These are phyloP conservation scores for Lepidonotus clava DNA, from an alignment of 2,888 invertebrate species.

Conservation along the genomic window DNA sequence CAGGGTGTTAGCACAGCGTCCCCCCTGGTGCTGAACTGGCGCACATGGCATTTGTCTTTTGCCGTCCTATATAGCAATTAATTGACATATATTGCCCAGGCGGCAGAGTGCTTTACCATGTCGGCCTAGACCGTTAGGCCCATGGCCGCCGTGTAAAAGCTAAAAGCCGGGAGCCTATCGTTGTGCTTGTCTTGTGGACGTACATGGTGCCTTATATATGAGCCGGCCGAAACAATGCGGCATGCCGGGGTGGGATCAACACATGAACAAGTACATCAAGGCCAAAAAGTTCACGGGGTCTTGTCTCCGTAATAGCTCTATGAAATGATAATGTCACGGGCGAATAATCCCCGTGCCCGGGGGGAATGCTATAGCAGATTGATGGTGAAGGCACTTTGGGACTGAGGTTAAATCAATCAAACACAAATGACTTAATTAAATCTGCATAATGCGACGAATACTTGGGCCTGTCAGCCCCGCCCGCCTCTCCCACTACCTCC, in stretches of 20 bases:
- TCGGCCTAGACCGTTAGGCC: slow-evolving; percentile 3
- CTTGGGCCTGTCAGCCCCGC: not conserved
- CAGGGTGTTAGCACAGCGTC: too few species aligned
- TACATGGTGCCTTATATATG: slow-evolving; percentile 3
- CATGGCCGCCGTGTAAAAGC: slow-evolving; percentile 27
- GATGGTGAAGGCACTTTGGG: not conserved
- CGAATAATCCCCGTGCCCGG: not conserved
- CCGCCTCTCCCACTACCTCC: not conserved
- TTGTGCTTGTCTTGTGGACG: not conserved
- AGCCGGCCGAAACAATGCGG: not conserved
- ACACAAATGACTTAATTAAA: slow-evolving; percentile 19
- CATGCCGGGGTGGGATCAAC: not conserved
- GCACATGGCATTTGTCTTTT: slow-evolving; percentile 12
- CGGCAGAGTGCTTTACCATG: slow-evolving; percentile 31
- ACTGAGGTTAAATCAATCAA: slow-evolving; percentile 31
- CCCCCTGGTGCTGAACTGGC: too few species aligned
- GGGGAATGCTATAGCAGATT: not conserved
- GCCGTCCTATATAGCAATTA: slow-evolving; percentile 20
- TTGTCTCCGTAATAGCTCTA: not conserved
- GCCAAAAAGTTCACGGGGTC: slow-evolving; percentile 31
- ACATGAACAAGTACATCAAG: slow-evolving; percentile 21
- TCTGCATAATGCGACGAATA: slow-evolving; percentile 21
- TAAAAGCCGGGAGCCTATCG: slow-evolving; percentile 24
- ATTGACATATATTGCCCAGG: slow-evolving; percentile 37
- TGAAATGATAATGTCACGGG: slow-evolving; percentile 41